These are phyloP conservation scores for Papilio polytes DNA, from an alignment of 1,140 invertebrate species.

Conservation along the genomic window DNA sequence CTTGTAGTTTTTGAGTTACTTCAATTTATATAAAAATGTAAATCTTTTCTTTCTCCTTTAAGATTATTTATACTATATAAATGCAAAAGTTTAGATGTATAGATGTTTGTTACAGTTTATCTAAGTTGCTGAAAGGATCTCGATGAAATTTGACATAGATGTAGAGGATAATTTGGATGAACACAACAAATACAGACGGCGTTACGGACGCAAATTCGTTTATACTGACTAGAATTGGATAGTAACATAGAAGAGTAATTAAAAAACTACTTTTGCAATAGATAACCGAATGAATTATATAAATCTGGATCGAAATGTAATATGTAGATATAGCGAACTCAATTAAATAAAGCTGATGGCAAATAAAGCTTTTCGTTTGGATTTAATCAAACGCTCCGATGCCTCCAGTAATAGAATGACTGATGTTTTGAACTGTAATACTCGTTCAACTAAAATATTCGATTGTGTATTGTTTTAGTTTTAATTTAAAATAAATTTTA, in stretches of 20 bases:
- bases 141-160: too few relatives aligned
- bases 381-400: conserved; percentile 29
- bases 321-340: not conserved
- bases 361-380: conserved; percentile 29
- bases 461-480: conserved; percentile 8
- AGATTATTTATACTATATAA: too few relatives aligned
- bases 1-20: too few relatives aligned
- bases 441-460: not conserved
- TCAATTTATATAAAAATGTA: too few relatives aligned
- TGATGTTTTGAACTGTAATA: conserved; percentile 36
- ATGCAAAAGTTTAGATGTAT: too few relatives aligned
- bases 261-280: not conserved
- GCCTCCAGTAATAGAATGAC: conserved; percentile 28
- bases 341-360: conserved; percentile 34
- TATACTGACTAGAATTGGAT: too few relatives aligned
- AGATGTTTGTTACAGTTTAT: too few relatives aligned
- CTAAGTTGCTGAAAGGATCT: too few relatives aligned
- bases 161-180: too few relatives aligned
- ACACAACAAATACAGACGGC: too few relatives aligned
- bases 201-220: too few relatives aligned
- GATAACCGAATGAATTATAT: not conserved
- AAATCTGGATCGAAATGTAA: not conserved
- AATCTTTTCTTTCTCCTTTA: too few relatives aligned
- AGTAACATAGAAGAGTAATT: not conserved
- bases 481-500: not conserved